Base-by-base conservation (phyloP, 1,140 invertebrate species). In the Lepidotrigona ventralis region DNA sequence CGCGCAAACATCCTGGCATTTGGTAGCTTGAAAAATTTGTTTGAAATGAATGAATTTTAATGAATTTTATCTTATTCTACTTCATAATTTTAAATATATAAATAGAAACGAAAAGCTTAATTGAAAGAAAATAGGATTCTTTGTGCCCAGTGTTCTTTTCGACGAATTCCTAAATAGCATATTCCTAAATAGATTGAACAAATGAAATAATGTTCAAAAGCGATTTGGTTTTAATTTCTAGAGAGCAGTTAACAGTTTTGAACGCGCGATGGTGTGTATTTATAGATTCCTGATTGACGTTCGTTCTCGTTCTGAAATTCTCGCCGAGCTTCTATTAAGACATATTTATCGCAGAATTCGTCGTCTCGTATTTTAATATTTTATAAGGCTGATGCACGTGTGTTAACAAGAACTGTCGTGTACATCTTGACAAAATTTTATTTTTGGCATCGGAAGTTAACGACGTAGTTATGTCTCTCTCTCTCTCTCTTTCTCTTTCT, bases 221-320 rank as follows among this genome's bases (percentile, higher is more conserved):
- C 46, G n/a, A 51, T n/a, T 11, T 21, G 15, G 39, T 29, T 74
- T 58, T 74, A 33, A 58, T 74, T 74, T 39, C 72, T 58, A 58
- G 29, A 15, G 6, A 63, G 29, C 26, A 60, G 54, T 39, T 58
- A 74, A 23, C 73, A 63, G 73, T 76, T 63, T 76, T 15, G 56
- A 23, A 64, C 56, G 39, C 39, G 73, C n/a, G 23, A 64, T 76
- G 56, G 56, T 64, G 17, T 33, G 33, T 76, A 76, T 76, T 76
- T 76, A 76, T 76, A 76, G 73, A n/a, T 26, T 6, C 33, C 51
- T 76, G 73, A 76, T 76, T 76, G 73, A 76, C 73, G 73, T 63
- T 46, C 73, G 73, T 63, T 76, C 73, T 26, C 73, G 73, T 76
- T 76, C 33, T 15, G 56, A 63, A 23, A 46, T 76, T 58, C 29